phyloP scores from a whole-genome alignment of 2,113 vertebrate species.

The Dicrurus megarhynchus region DNA sequence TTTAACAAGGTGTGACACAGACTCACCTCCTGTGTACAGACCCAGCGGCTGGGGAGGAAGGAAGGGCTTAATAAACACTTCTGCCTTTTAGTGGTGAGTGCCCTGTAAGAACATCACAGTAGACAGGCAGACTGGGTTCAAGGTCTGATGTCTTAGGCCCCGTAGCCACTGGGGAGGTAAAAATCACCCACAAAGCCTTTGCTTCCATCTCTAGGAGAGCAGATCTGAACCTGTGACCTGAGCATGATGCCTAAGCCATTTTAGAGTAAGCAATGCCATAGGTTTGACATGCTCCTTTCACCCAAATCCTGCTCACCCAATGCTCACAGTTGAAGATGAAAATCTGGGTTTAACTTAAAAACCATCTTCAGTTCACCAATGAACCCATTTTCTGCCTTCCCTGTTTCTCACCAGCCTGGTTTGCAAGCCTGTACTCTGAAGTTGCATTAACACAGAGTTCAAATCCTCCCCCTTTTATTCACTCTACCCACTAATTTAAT shows the following conservation, averaged over 20 bases:
- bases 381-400: neutral
- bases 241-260: neutral
- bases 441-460: neutral
- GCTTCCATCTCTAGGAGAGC: neutral
- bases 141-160: neutral
- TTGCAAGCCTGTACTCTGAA: neutral
- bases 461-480: neutral
- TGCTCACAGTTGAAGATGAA: neutral
- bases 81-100: neutral
- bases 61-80: neutral
- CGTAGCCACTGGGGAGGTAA: neutral
- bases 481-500: neutral
- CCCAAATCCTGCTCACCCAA: neutral
- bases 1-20: neutral
- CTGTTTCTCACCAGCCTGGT: neutral
- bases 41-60: rapidly evolving
- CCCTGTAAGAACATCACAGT: neutral
- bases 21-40: neutral
- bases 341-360: neutral
- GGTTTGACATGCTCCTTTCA: neutral
- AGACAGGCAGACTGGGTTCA: neutral
- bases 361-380: neutral
- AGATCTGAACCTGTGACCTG: neutral
- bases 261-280: neutral
- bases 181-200: neutral